A percentile compares a stretch with the other conserved stretches of the same genome.
Conservation (phyloP, 2,888 invertebrate genomes). For the Cheilosia grossa region DNA sequence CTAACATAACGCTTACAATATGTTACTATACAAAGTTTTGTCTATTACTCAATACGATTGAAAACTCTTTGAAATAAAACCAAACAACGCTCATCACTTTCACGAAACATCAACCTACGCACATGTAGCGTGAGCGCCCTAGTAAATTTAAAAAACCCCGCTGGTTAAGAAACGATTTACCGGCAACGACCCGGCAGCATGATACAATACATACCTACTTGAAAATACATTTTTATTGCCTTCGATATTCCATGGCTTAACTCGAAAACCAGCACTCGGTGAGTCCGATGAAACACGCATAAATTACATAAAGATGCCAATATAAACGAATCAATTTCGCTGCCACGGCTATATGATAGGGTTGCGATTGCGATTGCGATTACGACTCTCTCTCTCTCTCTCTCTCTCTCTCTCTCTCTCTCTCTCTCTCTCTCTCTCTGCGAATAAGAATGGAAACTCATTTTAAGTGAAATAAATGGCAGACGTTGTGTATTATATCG, state of each 20-base stretch:
- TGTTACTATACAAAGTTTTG: too few species aligned
- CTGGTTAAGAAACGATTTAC: background rate
- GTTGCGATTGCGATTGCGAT: background rate
- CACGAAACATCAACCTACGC: too few species aligned
- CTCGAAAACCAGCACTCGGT: background rate
- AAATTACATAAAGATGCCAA: slow-evolving; percentile 30
- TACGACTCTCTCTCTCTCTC: too few species aligned
- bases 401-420: too few species aligned
- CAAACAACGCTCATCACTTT: too few species aligned
- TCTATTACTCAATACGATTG: too few species aligned
- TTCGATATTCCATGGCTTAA: background rate
- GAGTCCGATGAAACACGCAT: slow-evolving; percentile 18
- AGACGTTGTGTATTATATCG: slow-evolving; percentile 8
- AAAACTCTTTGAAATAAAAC: too few species aligned
- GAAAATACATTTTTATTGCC: slow-evolving; percentile 9
- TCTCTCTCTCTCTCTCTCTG: background rate
- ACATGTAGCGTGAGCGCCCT: too few species aligned
- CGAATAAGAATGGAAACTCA: slow-evolving; percentile 23
- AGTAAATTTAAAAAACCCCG: background rate
- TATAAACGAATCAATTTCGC: slow-evolving; percentile 18
- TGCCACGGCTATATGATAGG: background rate
- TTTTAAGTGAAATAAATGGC: slow-evolving; percentile 30
- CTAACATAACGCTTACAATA: too few species aligned
- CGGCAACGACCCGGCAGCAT: background rate
- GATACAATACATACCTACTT: background rate